Base-by-base conservation (phyloP, 1,140 invertebrate species). In the Aleiodes sp. region DNA sequence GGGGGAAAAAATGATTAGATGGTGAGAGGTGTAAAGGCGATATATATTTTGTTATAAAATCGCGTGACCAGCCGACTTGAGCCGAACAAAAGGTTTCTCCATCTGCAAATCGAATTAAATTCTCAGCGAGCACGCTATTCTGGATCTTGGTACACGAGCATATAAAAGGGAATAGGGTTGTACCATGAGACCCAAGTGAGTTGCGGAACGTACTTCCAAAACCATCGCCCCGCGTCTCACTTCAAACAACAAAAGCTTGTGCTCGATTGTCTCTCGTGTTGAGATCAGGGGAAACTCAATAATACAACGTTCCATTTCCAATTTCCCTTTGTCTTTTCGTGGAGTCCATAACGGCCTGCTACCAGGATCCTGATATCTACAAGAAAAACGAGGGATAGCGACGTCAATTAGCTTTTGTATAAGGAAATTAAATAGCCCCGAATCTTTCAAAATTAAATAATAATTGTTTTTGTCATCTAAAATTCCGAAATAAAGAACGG, bases 51-150 rank as follows among this genome's bases (percentile, higher is more conserved):
- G 70, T 72, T 70, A 73, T 75, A 68, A 73, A 74, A 78, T 84
- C 71, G 83, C 82, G 82, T 85, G 82, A 83, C 82, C 43, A 70
- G 31, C 75, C 73, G 59, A 79, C 75, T 80, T 84, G 78, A 80
- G 76, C 76, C 68, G 70, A 79, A 79, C 79, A 77, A 83, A 82
- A 80, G 84, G 84, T 85, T 86, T 85, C 83, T 76, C 76, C 73
- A 82, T 84, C 78, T 78, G 73, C 70, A 83, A 86, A 86, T 86
- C 75, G 73, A 82, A 85, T 86, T 86, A 86, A 81, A 79, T 74
- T 80, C 78, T 86, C 76, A 86, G 73, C 68, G 46, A 65, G 66
- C 85, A 86, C 82, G 85, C 85, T 67, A 85, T 79, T 75, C 61
- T 26, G 72, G 72, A 79, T 80, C 76, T 75, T 68, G 69, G 12